Evolutionary conservation across 1,140 invertebrate genomes (phyloP).

Genomic region (Drosophila bipectinata): DNA sequence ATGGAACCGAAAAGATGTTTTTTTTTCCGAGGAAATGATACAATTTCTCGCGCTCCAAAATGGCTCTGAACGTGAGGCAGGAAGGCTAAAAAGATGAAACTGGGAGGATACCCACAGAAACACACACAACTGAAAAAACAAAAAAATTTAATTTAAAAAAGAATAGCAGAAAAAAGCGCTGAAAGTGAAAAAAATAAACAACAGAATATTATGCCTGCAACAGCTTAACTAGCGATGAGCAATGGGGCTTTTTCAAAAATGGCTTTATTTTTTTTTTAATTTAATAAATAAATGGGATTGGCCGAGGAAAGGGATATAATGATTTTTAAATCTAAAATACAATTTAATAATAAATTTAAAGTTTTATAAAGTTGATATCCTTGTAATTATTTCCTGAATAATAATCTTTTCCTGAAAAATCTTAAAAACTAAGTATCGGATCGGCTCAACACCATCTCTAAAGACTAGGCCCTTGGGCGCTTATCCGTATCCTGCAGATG

Average conservation of each 20-base stretch:
- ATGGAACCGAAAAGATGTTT: constrained; percentile 47
- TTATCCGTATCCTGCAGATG: constrained; percentile 42
- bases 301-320: no score
- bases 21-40: constrained; percentile 77
- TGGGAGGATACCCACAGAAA: constrained; percentile 15
- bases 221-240: constrained; percentile 29
- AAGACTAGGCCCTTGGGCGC: constrained; percentile 34
- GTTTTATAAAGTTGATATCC: no score
- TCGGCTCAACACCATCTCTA: constrained; percentile 4
- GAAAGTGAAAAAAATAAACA: constrained; percentile 35
- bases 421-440: no score
- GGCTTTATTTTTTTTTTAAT: no score
- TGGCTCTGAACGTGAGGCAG: constrained; percentile 10
- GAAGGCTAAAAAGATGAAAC: neutral
- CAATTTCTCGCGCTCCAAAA: constrained; percentile 66
- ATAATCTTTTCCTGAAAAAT: no score
- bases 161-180: constrained; percentile 27
- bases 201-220: constrained; percentile 32
- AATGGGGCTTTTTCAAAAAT: neutral
- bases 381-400: no score
- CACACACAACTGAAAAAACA: constrained; percentile 62
- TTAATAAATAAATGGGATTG: no score
- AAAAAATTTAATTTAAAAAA: constrained; percentile 68
- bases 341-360: no score
- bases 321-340: no score